Conservation (phyloP, 1,140 invertebrate species). For the fruit fly (Drosophila melanogaster) region DNA sequence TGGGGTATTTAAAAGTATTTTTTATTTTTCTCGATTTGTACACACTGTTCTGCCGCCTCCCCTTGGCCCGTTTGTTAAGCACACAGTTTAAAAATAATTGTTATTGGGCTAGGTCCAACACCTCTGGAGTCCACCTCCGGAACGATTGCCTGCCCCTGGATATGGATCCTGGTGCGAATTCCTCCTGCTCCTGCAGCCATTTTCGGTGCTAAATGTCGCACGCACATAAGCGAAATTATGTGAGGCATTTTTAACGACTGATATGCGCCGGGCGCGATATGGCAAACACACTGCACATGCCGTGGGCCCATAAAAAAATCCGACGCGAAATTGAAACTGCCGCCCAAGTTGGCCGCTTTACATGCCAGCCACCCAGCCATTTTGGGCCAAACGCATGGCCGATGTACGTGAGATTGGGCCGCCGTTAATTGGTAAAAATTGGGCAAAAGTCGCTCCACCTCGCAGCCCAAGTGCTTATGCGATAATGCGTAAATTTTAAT, state of each 20-base stretch:
- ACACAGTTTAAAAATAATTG: conserved; percentile 81
- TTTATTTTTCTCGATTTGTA: conserved; percentile 18
- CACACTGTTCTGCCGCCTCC: conserved; percentile 23
- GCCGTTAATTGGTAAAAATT: conserved; percentile 81
- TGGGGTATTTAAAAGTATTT: background rate
- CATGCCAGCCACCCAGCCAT: conserved; percentile 16
- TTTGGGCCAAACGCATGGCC: conserved; percentile 66
- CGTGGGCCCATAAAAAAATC: conserved; percentile 66
- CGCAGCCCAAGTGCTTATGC: conserved; percentile 65
- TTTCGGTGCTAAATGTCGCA: conserved; percentile 72
- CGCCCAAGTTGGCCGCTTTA: conserved; percentile 29
- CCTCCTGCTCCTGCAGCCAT: conserved; percentile 23
- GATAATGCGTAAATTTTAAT: conserved; percentile 82
- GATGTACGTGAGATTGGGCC: conserved; percentile 79
- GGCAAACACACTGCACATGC: conserved; percentile 54
- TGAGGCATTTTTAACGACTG: conserved; percentile 81
- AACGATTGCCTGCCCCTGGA: conserved; percentile 2
- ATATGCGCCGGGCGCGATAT: conserved; percentile 58
- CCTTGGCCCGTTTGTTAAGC: conserved; percentile 34
- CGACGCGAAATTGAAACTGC: conserved; percentile 71
- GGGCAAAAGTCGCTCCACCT: conserved; percentile 49
- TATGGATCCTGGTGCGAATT: conserved; percentile 7
- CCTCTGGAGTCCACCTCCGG: conserved; percentile 38
- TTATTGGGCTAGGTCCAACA: conserved; percentile 30
- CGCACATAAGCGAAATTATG: conserved; percentile 81